Evolutionary conservation across 2,888 invertebrate species (phyloP), one percentile per base, ranked within the genome.

Genomic region (Cinara cedri): DNA sequence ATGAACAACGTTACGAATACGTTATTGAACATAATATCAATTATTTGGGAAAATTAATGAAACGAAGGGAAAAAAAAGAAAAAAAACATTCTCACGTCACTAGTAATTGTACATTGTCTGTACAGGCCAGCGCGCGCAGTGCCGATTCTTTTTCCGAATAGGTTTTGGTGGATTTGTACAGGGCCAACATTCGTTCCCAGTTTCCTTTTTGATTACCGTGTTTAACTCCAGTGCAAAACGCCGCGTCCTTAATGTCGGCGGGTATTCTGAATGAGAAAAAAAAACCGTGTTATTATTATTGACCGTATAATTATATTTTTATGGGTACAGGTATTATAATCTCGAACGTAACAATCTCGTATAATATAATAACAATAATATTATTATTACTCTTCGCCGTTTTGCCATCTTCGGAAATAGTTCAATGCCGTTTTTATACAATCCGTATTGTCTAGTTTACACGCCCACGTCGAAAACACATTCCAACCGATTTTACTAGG

Each of bases 161-260:
- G 0, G 63, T 26, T 55, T 63, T 74, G 14, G 80, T 74, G 19
- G 62, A 70, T 10, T n/a, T 42, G 68, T 81, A 81, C 11, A 81
- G 1, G 3, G 34, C 6, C 49, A 70, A 57, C 42, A 80, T 21
- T 63, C 24, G 21, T 1, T 44, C 3, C 80, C 80, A 71, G 10
- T 2, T 46, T 19, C 2, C 66, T 8, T 11, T 3, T 3, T 26
- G 26, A 11, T 11, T 6, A 14, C 51, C 44, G 26, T 8, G 14
- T 63, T 14, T 62, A 19, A 51, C 1, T 3, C 70, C 78, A 16
- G 71, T 65, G 62, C 82, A 82, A 21, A 81, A 81, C 16, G 82
- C 76, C 11, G 81, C 72, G 34, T 72, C 78, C 46, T 82, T 78
- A 16, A 82, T 49, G 4, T 82, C 81, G 13, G 74, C 74, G 3